Evolutionary conservation across 2,888 invertebrate genomes (phyloP), one percentile per base, ranked within the genome.

Genomic region (Notodonta ziczac): DNA sequence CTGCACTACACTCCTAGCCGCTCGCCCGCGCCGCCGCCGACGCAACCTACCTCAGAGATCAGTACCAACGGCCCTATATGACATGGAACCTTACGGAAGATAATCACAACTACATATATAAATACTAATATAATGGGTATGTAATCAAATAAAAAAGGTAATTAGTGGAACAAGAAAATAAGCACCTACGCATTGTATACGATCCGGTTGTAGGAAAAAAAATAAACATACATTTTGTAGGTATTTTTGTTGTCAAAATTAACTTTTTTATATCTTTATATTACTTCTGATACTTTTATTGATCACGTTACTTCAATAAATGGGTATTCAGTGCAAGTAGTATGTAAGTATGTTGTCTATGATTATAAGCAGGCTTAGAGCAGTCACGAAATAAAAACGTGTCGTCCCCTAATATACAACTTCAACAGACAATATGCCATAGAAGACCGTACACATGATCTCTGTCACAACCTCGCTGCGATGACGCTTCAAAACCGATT

Each of bases 1-100:
- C 75, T 66, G 73, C 80, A 70, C 80, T 74, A 72, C 57, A 58
- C 70, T 70, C 51, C 67, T 67, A 70, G 66, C 69, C 62, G 62
- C 54, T 64, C 66, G 63, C 56, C 69, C 58, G 55, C 51, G 9
- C 67, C 58, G 39, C 60, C 4, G 40, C 1, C 24, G 24, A 24
- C 24, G 24, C 24, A 24, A 24, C 24, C 24, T 24, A 24, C 24
- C 24, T 24, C 39, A 48, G 40, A 55, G 39, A 50, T 60, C 7
- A 4, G 5, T 14, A 57, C 35, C 14, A 40, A 62, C 57, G 52
- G 50, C 10, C 50, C 16, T 8, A 16, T 6, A 46, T 46, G 46
- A 13, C 46, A 46, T 13, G n/a, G n/a, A 46, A n/a, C 46, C 13
- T 46, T n/a, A 46, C n/a, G 6, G n/a, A 46, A 9, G 42, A 35